Base-by-base conservation (phyloP, 2,113 vertebrate species). In the Baryphthengus martii region DNA sequence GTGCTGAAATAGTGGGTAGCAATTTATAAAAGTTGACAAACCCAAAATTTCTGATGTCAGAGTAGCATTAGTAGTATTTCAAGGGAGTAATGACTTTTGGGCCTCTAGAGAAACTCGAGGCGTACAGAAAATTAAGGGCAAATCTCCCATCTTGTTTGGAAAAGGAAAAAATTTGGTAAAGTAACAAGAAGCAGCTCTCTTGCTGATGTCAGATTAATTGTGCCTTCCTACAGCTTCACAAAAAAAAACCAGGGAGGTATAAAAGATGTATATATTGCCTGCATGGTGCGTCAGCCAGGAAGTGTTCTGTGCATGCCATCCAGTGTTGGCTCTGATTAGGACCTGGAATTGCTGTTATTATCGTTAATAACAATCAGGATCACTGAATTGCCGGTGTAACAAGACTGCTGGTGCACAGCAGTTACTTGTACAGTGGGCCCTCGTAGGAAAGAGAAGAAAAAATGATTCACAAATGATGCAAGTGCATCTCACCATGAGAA, bases 311-410 rank as follows among this genome's bases (percentile, higher is more conserved):
- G 26, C 55, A 40, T 1, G 2, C 26, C 73, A 58, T 52, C 62
- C 13, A 76, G 37, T 1, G 0, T 74, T 61, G 47, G 29, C 6
- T 75, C 78, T 88, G 66, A 93, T 89, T 82, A 93, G 88, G 70
- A 52, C 35, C 26, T 47, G 6, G 53, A 67, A 93, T 26, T 72
- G 89, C 85, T 88, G 78, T 61, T 89, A 82, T 91, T 91, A 76
- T 68, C 71, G 68, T 85, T 82, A 94, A 68, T 40, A 91, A 85
- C 56, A 72, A 88, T 68, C 90, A 94, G 52, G 29, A 73, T 66
- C 63, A 21, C 50, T 4, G 4, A 89, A 91, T 73, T 0, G 2
- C 59, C 49, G 91, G 65, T 0, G 2, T 33, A 15, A 68, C 4
- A 2, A 85, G 70, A 35, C 42, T 61, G 61, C 18, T 59, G 73